A percentile compares a stretch with the other conserved stretches of the same genome.
phyloP scores from a whole-genome alignment of 37 sponge, comb jelly and placozoan species.

The Ianthella basta region DNA sequence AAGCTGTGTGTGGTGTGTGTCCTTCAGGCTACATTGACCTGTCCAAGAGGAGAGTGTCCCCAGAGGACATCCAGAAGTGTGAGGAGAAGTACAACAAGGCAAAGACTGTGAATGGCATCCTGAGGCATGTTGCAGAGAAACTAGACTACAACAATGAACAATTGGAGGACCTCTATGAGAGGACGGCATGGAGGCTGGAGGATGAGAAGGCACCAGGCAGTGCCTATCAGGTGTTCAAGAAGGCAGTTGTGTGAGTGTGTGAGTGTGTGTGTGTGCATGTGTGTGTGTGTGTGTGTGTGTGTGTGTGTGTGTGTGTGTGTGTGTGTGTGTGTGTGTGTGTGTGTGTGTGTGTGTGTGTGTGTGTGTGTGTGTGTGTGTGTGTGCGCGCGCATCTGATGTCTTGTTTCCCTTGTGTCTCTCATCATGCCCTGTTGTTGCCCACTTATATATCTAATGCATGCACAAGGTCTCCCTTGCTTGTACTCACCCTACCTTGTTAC shows the following conservation, averaged over 20 bases:
- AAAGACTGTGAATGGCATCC: constrained; percentile 94
- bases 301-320: background rate
- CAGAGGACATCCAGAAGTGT: constrained; percentile 94
- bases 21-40: constrained; percentile 93
- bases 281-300: no score
- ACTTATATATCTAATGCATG: background rate
- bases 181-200: constrained; percentile 95
- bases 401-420: no score
- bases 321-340: background rate
- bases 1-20: no score
- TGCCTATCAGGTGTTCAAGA: constrained; percentile 93
- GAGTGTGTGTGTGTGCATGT: background rate
- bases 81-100: constrained; percentile 95
- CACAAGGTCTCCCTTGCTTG: background rate
- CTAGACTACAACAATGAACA: constrained; percentile 87
- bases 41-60: constrained; percentile 94
- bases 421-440: no score
- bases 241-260: constrained; percentile 74
- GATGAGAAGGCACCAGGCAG: constrained; percentile 76
- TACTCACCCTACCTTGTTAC: no score
- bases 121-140: constrained; percentile 87
- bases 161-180: constrained; percentile 89
- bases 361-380: no score
- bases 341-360: no score
- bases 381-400: no score